Conservation (phyloP, 2,888 invertebrate genomes). For the Acanthosepion pharaonis region DNA sequence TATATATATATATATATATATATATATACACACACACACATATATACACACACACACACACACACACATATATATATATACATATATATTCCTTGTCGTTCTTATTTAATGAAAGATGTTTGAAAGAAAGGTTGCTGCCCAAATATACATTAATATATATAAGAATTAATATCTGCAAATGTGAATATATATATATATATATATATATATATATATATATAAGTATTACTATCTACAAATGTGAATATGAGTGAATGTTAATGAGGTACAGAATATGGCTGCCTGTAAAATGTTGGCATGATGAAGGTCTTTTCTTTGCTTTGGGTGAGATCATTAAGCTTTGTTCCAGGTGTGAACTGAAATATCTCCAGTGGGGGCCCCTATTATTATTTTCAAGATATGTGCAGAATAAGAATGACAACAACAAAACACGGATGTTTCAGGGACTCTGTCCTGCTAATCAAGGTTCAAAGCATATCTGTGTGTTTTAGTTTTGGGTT, state of each 20-base stretch:
- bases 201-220: not conserved
- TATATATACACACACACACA: too few species aligned
- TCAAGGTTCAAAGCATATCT: not conserved
- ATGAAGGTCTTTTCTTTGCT: not conserved
- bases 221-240: not conserved
- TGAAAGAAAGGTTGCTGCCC: too few species aligned
- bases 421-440: not conserved
- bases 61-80: too few species aligned
- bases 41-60: too few species aligned
- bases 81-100: too few species aligned
- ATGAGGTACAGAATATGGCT: not conserved
- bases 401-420: not conserved
- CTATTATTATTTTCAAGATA: not conserved
- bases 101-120: too few species aligned
- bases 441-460: not conserved
- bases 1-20: too few species aligned
- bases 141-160: too few species aligned
- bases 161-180: too few species aligned
- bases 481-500: not conserved
- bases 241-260: not conserved
- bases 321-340: conserved; percentile 23
- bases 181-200: not conserved
- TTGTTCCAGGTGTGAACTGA: conserved; percentile 1
- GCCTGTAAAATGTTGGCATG: not conserved
- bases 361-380: not conserved